phyloP scores from a whole-genome alignment of 1,140 invertebrate species.

The Tetramorium parvispinum region DNA sequence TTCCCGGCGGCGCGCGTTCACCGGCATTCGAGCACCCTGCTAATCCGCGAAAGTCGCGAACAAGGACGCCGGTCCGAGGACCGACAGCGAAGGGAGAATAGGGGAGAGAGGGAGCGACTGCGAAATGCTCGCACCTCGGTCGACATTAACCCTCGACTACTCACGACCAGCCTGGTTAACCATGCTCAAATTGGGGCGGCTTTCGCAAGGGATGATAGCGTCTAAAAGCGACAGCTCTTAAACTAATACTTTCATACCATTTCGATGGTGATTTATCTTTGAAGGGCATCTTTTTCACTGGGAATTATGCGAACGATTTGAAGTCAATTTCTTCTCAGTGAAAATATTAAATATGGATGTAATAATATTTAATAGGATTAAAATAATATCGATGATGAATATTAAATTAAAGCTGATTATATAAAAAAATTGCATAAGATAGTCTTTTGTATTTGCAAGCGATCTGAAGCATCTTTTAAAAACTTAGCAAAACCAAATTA shows the following conservation, averaged over 20 bases:
- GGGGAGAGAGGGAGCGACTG: background rate
- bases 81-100: background rate
- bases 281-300: background rate
- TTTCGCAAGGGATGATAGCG: background rate
- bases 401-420: background rate
- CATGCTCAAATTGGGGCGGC: conserved; percentile 13
- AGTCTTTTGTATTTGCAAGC: background rate
- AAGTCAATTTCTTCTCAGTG: background rate
- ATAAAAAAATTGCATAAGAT: background rate
- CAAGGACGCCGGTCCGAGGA: conserved; percentile 11
- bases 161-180: conserved; percentile 28
- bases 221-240: background rate
- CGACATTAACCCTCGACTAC: conserved; percentile 35
- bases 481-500: background rate
- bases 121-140: conserved; percentile 20
- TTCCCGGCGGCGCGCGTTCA: conserved; percentile 23
- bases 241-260: background rate
- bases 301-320: background rate
- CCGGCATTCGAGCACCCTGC: conserved; percentile 35
- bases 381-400: background rate
- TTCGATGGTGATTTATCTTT: background rate
- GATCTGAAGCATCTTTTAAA: background rate
- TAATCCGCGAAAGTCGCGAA: conserved; percentile 62
- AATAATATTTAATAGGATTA: background rate
- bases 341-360: conserved; percentile 5